A percentile compares a stretch with the other conserved stretches of the same genome.
Evolutionary conservation across 2,113 vertebrate genomes (phyloP).

Genomic region (Anhinga anhinga): DNA sequence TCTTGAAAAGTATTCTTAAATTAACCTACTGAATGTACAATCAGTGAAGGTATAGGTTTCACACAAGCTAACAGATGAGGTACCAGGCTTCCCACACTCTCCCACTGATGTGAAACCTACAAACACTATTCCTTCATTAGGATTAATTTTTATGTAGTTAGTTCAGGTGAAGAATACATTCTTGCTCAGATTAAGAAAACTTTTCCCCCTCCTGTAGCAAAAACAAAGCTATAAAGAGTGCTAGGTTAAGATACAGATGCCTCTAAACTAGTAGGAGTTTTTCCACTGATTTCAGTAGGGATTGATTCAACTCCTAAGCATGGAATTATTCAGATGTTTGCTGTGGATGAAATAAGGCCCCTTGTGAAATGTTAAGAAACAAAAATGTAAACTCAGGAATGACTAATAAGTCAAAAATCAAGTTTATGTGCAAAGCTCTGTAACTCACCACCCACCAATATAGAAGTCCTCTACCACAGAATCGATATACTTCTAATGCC

Average conservation of each 20-base stretch:
- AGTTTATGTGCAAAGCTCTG: neutral
- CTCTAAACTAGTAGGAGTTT: neutral
- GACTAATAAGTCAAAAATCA: neutral
- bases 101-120: neutral
- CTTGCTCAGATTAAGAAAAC: neutral
- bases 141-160: neutral
- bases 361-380: neutral
- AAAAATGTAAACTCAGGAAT: neutral
- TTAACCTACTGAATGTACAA: neutral
- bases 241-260: neutral
- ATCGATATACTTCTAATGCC: neutral
- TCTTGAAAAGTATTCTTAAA: neutral
- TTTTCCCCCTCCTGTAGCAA: neutral
- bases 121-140: neutral
- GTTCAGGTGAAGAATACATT: neutral
- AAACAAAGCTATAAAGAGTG: neutral
- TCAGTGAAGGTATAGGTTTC: neutral
- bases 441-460: neutral
- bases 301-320: neutral
- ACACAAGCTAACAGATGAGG: neutral
- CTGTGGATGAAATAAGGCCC: neutral
- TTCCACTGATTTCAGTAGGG: neutral
- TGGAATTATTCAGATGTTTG: neutral
- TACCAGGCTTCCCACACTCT: neutral
- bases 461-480: neutral